These are phyloP conservation scores for Odontomyia ornata DNA, from an alignment of 2,888 invertebrate genomes.

Conservation along the genomic window DNA sequence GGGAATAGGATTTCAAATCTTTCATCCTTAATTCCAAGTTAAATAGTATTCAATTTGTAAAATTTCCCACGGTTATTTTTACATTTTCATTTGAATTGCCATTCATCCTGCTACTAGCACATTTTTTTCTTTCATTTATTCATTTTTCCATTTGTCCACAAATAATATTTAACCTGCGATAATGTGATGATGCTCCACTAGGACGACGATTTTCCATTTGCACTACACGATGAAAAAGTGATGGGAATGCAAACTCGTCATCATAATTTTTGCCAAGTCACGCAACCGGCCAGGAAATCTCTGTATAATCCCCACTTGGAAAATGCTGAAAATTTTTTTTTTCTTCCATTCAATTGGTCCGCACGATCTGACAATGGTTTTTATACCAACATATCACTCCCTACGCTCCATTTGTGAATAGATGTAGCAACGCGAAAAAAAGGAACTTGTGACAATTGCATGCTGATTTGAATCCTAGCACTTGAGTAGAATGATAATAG, in stretches of 20 bases:
- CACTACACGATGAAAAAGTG: neutral
- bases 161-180: constrained; percentile 39
- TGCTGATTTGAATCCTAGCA: constrained; percentile 9
- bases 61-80: constrained; percentile 40
- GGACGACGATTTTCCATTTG: constrained; percentile 10
- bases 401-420: neutral
- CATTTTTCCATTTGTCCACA: constrained; percentile 5
- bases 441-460: constrained; percentile 16
- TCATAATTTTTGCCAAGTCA: constrained; percentile 48
- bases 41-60: constrained; percentile 21
- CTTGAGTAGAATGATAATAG: constrained; percentile 18
- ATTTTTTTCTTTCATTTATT: neutral
- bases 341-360: constrained; percentile 44
- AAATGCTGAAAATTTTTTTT: constrained; percentile 32
- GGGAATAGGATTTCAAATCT: neutral
- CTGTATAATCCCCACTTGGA: constrained; percentile 39
- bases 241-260: constrained; percentile 25
- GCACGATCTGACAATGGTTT: constrained; percentile 23
- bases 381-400: neutral
- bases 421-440: neutral
- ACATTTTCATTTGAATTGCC: constrained; percentile 4
- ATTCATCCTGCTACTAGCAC: no score
- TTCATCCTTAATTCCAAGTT: neutral
- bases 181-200: neutral
- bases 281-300: constrained; percentile 42